Conservation (phyloP, 2,797 vertebrate species). For the Ceyx erithaca region DNA sequence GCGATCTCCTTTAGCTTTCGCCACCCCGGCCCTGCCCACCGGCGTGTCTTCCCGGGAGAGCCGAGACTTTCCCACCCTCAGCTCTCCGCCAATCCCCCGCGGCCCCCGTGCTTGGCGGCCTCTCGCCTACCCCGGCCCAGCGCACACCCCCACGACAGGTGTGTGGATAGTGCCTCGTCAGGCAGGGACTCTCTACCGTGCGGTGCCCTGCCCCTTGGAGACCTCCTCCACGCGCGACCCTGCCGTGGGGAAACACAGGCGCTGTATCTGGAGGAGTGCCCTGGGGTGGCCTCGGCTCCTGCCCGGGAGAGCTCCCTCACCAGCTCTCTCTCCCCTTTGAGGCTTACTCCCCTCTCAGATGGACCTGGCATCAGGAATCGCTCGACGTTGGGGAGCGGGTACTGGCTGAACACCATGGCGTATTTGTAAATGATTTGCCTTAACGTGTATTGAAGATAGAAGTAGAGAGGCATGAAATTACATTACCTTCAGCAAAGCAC, state of each 20-base stretch:
- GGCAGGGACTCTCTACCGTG: fast-evolving
- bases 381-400: fast-evolving
- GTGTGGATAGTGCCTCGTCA: fast-evolving
- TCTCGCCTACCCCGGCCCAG: fast-evolving
- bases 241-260: fast-evolving
- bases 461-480: not conserved
- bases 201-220: not conserved
- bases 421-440: not conserved
- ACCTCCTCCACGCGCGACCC: fast-evolving
- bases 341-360: fast-evolving
- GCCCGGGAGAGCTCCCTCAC: fast-evolving
- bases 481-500: fast-evolving
- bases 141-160: fast-evolving
- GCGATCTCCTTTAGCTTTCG: not conserved
- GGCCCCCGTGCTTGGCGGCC: too few species aligned
- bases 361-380: fast-evolving
- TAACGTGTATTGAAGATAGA: fast-evolving
- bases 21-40: not conserved
- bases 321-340: fast-evolving
- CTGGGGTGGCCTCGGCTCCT: too few species aligned
- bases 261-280: fast-evolving
- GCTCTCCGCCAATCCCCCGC: not conserved
- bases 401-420: fast-evolving
- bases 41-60: not conserved
- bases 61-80: not conserved